Base-by-base conservation (phyloP, 2,797 vertebrate genomes). In the Thalassophryne amazonica region DNA sequence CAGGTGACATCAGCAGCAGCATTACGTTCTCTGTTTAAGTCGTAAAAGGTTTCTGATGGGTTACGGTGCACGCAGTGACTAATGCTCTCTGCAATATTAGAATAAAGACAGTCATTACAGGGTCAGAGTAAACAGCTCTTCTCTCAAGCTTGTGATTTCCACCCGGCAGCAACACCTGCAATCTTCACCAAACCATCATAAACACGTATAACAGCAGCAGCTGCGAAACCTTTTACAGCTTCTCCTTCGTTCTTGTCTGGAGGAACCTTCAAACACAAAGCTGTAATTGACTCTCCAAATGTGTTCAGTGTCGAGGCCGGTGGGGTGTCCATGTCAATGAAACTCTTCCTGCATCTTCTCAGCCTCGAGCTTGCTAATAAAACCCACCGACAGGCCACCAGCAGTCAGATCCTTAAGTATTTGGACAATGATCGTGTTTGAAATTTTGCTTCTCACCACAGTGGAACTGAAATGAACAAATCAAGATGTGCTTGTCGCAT, bases 201-300 rank as follows among this genome's bases (percentile, higher is more conserved):
- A 19, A 43, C 12, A 16, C 30, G 18, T 38, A 19, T 20, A 17
- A n/a, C 24, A 38, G 19, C 17, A 17, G 11, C 7, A 2, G 50
- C 31, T 23, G 31, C 20, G 31, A 21, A 24, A 31, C 9, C 25
- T 17, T 25, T 34, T 27, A 28, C 23, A 4, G 13, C 37, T 18
- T 19, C 15, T 18, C 22, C 15, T 24, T 13, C 14, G 58, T 16
- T 34, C 8, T 11, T 23, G 29, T 20, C 5, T 16, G 11, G 32
- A 36, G 39, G 27, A 35, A 63, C 25, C 32, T 20, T 47, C 20
- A 33, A 52, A 53, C 28, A 55, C 21, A 10, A 24, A 58, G 20
- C 38, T 33, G 30, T 18, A 42, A 45, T 39, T 46, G 64, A 69
- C 39, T 42, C 60, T 63, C 39, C 75, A 54, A 75, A 70, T 64